Conservation (phyloP, 2,888 invertebrate species). For the Acanthosoma haemorrhoidale region DNA sequence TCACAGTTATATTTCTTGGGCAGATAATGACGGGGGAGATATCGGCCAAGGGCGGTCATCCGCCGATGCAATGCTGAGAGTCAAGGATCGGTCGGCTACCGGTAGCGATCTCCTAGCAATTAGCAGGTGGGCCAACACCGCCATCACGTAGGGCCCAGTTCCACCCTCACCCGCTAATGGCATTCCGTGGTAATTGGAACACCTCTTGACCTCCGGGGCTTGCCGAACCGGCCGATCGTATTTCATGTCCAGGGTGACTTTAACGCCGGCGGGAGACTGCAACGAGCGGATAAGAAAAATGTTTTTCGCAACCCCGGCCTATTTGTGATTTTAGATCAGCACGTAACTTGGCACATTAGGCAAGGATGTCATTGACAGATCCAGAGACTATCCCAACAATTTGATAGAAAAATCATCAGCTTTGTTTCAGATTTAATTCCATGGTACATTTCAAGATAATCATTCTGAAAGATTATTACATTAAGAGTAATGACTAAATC, state of each 20-base stretch:
- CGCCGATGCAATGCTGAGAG: neutral
- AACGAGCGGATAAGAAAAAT: neutral
- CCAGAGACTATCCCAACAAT: no score
- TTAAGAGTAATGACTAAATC: no score
- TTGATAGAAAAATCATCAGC: no score
- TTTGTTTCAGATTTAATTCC: no score
- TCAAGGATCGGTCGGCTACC: neutral
- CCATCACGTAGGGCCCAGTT: neutral
- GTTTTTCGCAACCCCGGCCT: no score
- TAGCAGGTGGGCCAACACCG: neutral
- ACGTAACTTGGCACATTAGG: no score
- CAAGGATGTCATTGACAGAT: no score
- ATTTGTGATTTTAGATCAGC: no score
- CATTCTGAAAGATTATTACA: no score
- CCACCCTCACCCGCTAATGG: neutral
- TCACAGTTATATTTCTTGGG: neutral
- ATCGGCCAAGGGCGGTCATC: neutral
- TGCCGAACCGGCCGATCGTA: neutral
- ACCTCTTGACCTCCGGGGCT: constrained; percentile 16
- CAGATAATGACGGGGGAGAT: neutral
- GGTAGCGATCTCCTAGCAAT: neutral
- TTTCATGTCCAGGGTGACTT: neutral
- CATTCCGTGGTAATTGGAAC: constrained; percentile 15
- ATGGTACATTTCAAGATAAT: no score
- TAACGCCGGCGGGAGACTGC: neutral